A percentile compares a stretch with the other conserved stretches of the same genome.
phyloP scores from a whole-genome alignment of 1,140 invertebrate genomes.

The Bactericera cockerelli region DNA sequence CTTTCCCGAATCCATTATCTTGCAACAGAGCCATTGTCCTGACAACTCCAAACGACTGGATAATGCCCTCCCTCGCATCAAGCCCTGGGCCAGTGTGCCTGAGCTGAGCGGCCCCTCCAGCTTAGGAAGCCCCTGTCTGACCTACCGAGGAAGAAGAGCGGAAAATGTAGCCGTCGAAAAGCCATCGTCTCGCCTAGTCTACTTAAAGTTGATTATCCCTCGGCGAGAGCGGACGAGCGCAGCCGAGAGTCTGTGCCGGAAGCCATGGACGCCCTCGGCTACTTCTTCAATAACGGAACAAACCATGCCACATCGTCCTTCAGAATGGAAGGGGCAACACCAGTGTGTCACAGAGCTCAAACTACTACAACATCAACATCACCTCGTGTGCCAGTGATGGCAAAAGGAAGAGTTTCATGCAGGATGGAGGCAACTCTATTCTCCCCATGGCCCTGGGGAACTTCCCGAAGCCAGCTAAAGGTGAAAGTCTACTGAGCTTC shows the following conservation, averaged over 20 bases:
- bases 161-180: slow-evolving; percentile 13
- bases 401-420: slow-evolving; percentile 42
- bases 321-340: neutral
- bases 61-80: too few relatives aligned
- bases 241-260: neutral
- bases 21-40: too few relatives aligned
- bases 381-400: neutral
- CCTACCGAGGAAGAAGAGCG: neutral
- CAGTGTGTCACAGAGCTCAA: neutral
- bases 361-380: neutral
- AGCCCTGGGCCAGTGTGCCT: slow-evolving; percentile 9
- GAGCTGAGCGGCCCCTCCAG: neutral
- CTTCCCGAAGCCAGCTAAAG: slow-evolving; percentile 46
- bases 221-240: neutral
- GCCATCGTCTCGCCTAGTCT: slow-evolving; percentile 24
- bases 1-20: too few relatives aligned
- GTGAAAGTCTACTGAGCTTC: slow-evolving; percentile 58
- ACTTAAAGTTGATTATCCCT: slow-evolving; percentile 26
- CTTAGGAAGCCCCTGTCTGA: neutral
- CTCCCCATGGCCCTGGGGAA: slow-evolving; percentile 39
- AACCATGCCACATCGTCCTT: too few relatives aligned
- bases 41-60: too few relatives aligned
- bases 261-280: neutral
- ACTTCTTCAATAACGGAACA: neutral
- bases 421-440: slow-evolving; percentile 40